phyloP scores from a whole-genome alignment of 1,140 invertebrate species.

The Eumaeus atala region DNA sequence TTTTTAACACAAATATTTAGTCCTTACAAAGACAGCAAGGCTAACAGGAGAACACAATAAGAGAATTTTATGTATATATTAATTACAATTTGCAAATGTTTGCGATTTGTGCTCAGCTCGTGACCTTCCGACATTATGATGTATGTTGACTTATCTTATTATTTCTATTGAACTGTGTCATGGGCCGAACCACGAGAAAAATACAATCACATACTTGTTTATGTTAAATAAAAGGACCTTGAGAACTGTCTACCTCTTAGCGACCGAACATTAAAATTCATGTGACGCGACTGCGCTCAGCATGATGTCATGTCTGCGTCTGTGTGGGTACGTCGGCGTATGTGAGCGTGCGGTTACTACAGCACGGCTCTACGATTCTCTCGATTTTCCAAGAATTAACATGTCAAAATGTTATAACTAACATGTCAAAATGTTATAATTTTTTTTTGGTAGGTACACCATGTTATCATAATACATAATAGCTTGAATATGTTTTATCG shows the following conservation, averaged over 20 bases:
- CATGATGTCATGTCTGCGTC: constrained; percentile 54
- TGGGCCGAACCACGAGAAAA: constrained; percentile 1
- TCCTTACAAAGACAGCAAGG: too few species aligned
- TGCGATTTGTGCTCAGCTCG: too few species aligned
- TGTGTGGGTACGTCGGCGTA: constrained; percentile 49
- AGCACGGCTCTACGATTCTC: constrained; percentile 32
- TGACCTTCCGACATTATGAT: too few species aligned
- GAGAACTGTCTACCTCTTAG: constrained; percentile 26
- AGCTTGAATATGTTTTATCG: neutral
- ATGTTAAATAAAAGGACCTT: constrained; percentile 22
- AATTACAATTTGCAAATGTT: too few species aligned
- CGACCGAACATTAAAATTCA: constrained; percentile 57
- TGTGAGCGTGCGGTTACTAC: constrained; percentile 60
- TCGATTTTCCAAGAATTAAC: constrained; percentile 36
- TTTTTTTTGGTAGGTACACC: too few species aligned
- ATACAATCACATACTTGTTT: constrained; percentile 9
- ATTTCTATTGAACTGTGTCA: neutral
- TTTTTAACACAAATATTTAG: too few species aligned
- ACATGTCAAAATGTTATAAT: neutral
- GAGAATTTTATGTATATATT: too few species aligned
- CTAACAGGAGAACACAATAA: too few species aligned
- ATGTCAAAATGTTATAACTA: constrained; percentile 12
- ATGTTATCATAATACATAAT: too few species aligned
- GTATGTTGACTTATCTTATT: too few species aligned
- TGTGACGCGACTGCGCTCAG: constrained; percentile 26